Evolutionary conservation across 2,888 invertebrate genomes (phyloP).

Genomic region (Cantharis rustica): DNA sequence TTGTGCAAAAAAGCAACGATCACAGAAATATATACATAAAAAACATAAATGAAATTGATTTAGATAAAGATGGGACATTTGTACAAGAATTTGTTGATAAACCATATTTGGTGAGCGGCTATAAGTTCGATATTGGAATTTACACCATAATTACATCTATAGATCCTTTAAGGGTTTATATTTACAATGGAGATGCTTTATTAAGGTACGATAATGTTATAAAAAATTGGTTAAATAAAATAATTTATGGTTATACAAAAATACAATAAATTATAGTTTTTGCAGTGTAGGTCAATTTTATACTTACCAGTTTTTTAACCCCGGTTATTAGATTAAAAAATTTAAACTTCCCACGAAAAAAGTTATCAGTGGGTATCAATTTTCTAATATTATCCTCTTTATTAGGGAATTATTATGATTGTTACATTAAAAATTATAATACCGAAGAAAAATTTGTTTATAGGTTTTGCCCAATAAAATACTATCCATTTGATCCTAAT

Average conservation of each 20-base stretch:
- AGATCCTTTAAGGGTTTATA: conserved; percentile 86
- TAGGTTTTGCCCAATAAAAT: conserved; percentile 87
- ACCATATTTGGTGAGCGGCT: conserved; percentile 88
- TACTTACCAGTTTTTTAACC: neutral
- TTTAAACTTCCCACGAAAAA: neutral
- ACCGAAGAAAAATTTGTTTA: conserved; percentile 33
- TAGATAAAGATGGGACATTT: conserved; percentile 75
- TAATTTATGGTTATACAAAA: no score
- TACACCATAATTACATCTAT: conserved; percentile 91
- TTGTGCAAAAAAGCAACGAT: conserved; percentile 91
- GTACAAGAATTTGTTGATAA: conserved; percentile 89
- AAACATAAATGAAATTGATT: conserved; percentile 71
- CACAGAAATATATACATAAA: conserved; percentile 86
- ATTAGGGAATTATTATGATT: neutral
- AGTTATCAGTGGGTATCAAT: neutral
- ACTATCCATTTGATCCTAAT: conserved; percentile 85
- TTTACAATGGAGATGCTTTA: conserved; percentile 86
- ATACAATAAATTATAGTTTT: neutral
- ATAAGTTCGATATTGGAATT: conserved; percentile 96
- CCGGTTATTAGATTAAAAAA: neutral
- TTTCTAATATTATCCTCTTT: neutral
- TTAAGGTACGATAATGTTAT: conserved; percentile 71
- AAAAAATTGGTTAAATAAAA: no score
- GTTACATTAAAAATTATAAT: neutral
- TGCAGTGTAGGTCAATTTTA: neutral